Evolutionary conservation across 2,888 invertebrate species (phyloP), one percentile per base, ranked within the genome.

Genomic region (Deroplatys truncata): DNA sequence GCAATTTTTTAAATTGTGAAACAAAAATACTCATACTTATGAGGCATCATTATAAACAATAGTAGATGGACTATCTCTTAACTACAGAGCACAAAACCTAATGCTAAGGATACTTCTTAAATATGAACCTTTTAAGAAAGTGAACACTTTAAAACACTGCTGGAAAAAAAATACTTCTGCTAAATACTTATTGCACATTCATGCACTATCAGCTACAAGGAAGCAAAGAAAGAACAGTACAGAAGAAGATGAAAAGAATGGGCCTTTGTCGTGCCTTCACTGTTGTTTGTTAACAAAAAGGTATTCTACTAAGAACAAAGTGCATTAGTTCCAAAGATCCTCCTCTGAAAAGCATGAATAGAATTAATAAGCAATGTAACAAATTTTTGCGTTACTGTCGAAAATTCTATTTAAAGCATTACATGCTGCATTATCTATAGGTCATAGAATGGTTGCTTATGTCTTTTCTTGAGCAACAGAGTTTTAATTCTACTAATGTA

Each of bases 201-300:
- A 20, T 72, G 56, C 56, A 72, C 56, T 83, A n/a, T 10, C 3
- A 84, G 10, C 43, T 43, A 84, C 83, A 88, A 82, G 29, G 35
- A 85, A 28, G 56, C 88, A 84, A 84, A 49, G 88, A 82, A 35
- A 56, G 15, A 43, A 25, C 29, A 87, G 29, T 43, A 2, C 84
- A 82, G 29, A 49, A 56, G 56, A 72, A 25, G 56, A 25, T 72
- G 56, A 49, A 28, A 88, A 84, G 31, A 16, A 88, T 90, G 91
- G 91, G 91, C 91, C 91, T 91, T 91, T 91, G 91, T 91, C 91
- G 89, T 91, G 88, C 91, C 90, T 91, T 90, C 82, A 84, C 25
- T 72, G 56, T 72, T 7, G 25, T 72, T 72, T 72, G 56, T 72
- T 72, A 72, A 43, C 43, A 43, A 43, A 72, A 56, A 72, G 7